Conservation (phyloP, 2,888 invertebrate species). For the Microdon myrmicae region DNA sequence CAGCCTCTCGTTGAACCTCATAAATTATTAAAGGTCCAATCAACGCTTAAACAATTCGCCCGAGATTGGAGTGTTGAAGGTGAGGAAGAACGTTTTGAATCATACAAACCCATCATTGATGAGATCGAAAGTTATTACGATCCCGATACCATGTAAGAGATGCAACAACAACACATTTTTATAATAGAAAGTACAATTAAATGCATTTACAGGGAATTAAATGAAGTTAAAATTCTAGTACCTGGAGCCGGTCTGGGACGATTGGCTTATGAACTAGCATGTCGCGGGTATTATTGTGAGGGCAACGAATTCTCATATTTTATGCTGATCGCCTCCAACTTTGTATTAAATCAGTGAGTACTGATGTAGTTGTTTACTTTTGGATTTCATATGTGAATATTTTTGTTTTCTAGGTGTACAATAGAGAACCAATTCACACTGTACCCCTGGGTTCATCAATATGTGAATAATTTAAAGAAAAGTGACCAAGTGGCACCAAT, state of each 20-base stretch:
- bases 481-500: constrained; percentile 83
- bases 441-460: constrained; percentile 96
- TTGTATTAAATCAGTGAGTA: constrained; percentile 84
- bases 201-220: constrained; percentile 56
- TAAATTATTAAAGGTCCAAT: constrained; percentile 79
- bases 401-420: constrained; percentile 55
- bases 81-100: constrained; percentile 81
- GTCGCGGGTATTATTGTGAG: constrained; percentile 89
- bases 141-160: constrained; percentile 70
- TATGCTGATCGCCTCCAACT: constrained; percentile 97
- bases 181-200: background rate
- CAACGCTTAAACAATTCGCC: constrained; percentile 94
- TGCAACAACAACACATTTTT: background rate
- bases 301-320: constrained; percentile 98
- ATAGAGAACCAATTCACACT: constrained; percentile 80
- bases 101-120: constrained; percentile 89
- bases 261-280: constrained; percentile 92
- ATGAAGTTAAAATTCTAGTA: constrained; percentile 80
- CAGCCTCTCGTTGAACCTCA: constrained; percentile 64
- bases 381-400: background rate
- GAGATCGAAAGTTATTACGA: constrained; percentile 82
- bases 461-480: constrained; percentile 85
- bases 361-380: background rate
- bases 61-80: constrained; percentile 95
- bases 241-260: constrained; percentile 97